Percentiles rank a stretch among this genome's conserved stretches.
These are phyloP conservation scores for Asteroscopus sphinx DNA, from an alignment of 2,888 invertebrate species.

Conservation along the genomic window DNA sequence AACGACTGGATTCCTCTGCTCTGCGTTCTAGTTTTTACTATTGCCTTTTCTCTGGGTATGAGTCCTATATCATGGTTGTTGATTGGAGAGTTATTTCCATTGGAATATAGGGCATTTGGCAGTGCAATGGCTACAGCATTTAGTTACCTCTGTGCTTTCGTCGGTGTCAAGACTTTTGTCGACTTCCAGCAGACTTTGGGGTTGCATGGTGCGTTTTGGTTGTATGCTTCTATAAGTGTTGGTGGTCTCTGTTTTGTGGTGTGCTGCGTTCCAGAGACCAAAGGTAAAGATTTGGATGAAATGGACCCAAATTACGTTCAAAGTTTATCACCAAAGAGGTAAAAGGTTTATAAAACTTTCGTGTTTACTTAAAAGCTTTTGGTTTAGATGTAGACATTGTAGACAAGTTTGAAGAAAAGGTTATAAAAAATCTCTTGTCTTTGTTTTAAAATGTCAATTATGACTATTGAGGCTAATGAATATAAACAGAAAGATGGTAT, in stretches of 20 bases:
- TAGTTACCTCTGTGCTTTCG: conserved; percentile 96
- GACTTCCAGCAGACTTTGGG: conserved; percentile 94
- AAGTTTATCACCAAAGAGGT: conserved; percentile 84
- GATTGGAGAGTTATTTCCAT: conserved; percentile 95
- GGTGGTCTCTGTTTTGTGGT: conserved; percentile 95
- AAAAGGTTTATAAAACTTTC: conserved; percentile 56
- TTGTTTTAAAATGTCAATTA: conserved; percentile 10
- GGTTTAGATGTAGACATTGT: conserved; percentile 47
- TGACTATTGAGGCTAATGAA: not conserved
- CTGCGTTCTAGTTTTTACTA: conserved; percentile 95
- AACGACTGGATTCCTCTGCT: conserved; percentile 95
- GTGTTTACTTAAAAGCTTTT: conserved; percentile 54
- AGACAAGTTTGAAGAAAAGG: conserved; percentile 9
- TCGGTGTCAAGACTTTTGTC: conserved; percentile 96
- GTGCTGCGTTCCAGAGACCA: conserved; percentile 97
- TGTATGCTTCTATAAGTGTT: conserved; percentile 95
- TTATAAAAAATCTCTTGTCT: not conserved
- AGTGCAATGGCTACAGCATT: conserved; percentile 96
- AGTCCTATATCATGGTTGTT: conserved; percentile 96
- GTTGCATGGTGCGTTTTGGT: conserved; percentile 96
- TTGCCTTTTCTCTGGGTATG: conserved; percentile 96
- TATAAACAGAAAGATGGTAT: not conserved
- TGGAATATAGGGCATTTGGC: conserved; percentile 95
- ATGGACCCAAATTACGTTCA: conserved; percentile 93
- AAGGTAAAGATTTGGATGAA: conserved; percentile 96